A percentile compares a stretch with the other conserved stretches of the same genome.
Evolutionary conservation across 2,113 vertebrate genomes (phyloP).

Genomic region (Falco punctatus): DNA sequence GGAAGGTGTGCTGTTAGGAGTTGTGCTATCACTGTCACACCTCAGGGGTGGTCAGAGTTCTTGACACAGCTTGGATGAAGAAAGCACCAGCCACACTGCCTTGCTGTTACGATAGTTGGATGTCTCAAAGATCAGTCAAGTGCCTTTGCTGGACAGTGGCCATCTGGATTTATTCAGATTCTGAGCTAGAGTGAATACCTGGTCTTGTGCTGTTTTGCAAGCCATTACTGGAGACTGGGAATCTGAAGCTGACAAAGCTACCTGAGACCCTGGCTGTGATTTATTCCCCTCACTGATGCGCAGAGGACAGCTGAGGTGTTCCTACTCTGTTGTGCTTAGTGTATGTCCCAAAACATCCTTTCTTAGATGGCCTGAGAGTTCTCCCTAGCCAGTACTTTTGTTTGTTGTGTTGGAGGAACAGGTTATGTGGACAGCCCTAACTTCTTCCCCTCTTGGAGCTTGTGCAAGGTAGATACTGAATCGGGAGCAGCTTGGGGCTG

Average conservation of each 20-base stretch:
- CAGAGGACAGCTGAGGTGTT: neutral
- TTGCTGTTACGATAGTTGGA: neutral
- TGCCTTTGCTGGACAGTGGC: neutral
- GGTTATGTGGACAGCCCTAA: accelerated
- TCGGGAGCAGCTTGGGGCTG: neutral
- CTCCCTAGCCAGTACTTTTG: neutral
- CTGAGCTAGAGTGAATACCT: neutral
- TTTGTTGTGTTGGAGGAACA: neutral
- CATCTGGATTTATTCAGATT: neutral
- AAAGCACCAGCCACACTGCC: accelerated
- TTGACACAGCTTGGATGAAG: neutral
- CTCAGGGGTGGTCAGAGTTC: neutral
- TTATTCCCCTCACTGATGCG: neutral
- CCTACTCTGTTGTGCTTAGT: neutral
- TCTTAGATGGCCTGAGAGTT: neutral
- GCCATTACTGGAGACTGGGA: neutral
- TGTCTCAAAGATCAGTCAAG: neutral
- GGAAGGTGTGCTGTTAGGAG: neutral
- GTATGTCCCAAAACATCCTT: neutral
- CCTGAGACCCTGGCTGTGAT: neutral
- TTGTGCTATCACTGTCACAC: neutral
- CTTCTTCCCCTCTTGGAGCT: neutral
- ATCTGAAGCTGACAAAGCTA: neutral
- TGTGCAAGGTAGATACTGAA: neutral
- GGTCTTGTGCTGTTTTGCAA: neutral